These are phyloP conservation scores for Xenotilapia longispinis DNA, from an alignment of 2,113 vertebrate genomes.

Conservation along the genomic window DNA sequence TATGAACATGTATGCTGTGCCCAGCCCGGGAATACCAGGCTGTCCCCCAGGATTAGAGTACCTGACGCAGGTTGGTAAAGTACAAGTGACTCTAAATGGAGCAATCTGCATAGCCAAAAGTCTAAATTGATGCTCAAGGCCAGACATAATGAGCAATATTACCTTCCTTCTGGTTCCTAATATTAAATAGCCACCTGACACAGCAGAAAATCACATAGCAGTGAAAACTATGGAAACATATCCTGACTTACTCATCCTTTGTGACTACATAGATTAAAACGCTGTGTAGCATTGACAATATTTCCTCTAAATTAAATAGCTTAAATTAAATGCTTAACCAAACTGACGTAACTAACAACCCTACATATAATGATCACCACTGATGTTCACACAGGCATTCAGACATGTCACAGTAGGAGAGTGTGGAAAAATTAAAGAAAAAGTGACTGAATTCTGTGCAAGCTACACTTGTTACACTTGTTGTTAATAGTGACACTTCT, in stretches of 20 bases:
- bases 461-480: background rate
- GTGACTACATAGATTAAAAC: background rate
- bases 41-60: slow-evolving; percentile 74
- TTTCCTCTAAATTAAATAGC: background rate
- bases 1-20: slow-evolving; percentile 69
- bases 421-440: background rate
- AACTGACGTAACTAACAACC: background rate
- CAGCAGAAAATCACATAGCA: background rate
- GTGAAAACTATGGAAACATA: background rate
- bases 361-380: background rate
- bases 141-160: background rate
- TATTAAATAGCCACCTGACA: background rate
- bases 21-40: slow-evolving; percentile 62
- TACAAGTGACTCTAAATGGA: background rate
- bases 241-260: background rate
- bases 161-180: background rate
- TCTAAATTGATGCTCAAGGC: background rate
- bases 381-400: background rate
- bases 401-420: background rate
- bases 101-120: background rate
- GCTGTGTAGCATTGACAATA: background rate
- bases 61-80: slow-evolving; percentile 64
- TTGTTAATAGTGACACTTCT: background rate
- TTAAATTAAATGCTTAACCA: background rate
- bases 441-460: background rate